Conservation (phyloP, 1,140 invertebrate genomes). For the Schlechtendalia chinensis region DNA sequence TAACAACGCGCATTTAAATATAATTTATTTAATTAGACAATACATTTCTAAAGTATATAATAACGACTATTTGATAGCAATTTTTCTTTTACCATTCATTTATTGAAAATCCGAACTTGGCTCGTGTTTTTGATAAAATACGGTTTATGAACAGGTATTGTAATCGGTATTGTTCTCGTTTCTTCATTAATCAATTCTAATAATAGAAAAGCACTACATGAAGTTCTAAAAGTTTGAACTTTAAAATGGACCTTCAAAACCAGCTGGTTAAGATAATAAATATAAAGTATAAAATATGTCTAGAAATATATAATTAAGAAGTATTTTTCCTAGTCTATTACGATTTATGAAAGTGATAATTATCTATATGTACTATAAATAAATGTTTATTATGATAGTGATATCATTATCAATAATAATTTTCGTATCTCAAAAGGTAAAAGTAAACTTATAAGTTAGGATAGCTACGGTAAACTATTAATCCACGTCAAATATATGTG, state of each 20-base stretch:
- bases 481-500: too few species aligned
- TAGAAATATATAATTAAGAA: too few species aligned
- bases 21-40: too few species aligned
- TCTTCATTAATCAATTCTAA: conserved; percentile 1
- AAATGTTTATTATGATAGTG: too few species aligned
- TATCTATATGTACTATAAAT: too few species aligned
- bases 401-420: too few species aligned
- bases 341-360: too few species aligned
- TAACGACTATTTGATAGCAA: neutral
- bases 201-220: neutral
- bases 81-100: neutral
- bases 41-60: neutral
- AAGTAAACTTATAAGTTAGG: too few species aligned
- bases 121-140: neutral
- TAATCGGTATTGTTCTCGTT: neutral
- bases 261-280: neutral
- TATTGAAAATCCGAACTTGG: neutral
- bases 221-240: neutral
- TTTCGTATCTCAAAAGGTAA: too few species aligned
- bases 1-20: too few species aligned
- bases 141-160: neutral
- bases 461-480: too few species aligned
- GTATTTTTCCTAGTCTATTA: too few species aligned
- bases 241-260: neutral
- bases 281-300: neutral